Base-by-base conservation (phyloP, 1,140 invertebrate genomes). In the Glomeris maerens region DNA sequence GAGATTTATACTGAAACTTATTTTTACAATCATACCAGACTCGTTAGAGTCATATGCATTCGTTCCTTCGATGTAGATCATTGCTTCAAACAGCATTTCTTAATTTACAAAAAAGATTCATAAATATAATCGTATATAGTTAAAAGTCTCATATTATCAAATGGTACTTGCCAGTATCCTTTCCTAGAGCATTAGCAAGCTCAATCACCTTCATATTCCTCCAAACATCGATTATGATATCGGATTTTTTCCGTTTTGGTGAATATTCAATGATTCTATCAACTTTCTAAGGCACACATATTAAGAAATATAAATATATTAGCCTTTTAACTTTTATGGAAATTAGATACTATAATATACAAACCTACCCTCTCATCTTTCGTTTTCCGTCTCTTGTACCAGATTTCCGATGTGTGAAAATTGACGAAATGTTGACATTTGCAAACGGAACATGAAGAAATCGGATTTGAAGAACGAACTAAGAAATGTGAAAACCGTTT, bases 121-220 rank as follows among this genome's bases (percentile, higher is more conserved):
- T 22, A 42, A 20, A 42, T 7, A 42, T 45, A 14, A 45, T 5
- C 28, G 5, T 45, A 27, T 45, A 4, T 10, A 45, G n/a, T 36
- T 36, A 10, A 36, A 27, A 27, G 4, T 45, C 4, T 23, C 7
- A 5, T 7, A 17, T 20, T 26, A 31, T 50, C 5, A 27, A 42
- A 21, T 26, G 42, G 20, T 36, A 49, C 49, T 53, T 64, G 75
- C 74, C 67, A 45, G 74, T 50, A 67, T 75, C 65, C 64, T 72
- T 76, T 20, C 72, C 60, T 13, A 80, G 51, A 1, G 74, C 68
- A 45, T 73, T 59, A 22, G 83, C 77, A 53, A 92, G 65, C 60
- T 91, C 78, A 40, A 61, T 52, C 0, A 89, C 75, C 10, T 79
- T 86, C 73, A 90, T 89, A 58, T 80, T 75, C 44, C 72, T 70